phyloP scores from a whole-genome alignment of 2,113 vertebrate species.

The Meles meles region DNA sequence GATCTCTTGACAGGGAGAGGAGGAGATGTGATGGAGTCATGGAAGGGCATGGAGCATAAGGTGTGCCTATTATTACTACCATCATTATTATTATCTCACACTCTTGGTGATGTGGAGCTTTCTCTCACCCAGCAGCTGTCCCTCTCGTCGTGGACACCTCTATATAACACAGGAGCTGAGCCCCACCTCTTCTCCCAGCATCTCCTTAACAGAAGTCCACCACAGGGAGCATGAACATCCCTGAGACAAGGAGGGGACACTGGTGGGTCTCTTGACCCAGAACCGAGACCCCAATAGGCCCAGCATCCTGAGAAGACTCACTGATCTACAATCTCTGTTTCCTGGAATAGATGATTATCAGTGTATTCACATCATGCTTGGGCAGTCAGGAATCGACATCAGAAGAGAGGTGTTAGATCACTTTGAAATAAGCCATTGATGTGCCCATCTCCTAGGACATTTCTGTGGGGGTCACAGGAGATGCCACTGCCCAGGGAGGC shows the following conservation, averaged over 20 bases:
- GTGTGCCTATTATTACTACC: no score
- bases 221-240: background rate
- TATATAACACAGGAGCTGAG: no score
- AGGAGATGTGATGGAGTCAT: no score
- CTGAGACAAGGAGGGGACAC: background rate
- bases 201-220: background rate
- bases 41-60: no score
- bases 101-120: no score
- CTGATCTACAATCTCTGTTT: constrained; percentile 46
- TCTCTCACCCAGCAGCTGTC: no score
- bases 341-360: constrained; percentile 21
- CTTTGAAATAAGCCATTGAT: constrained; percentile 44
- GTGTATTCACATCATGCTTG: background rate
- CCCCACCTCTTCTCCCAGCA: no score
- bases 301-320: background rate
- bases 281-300: background rate
- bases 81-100: no score
- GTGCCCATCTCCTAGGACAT: background rate
- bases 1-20: no score
- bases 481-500: background rate
- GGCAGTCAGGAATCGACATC: background rate
- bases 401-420: background rate
- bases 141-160: no score
- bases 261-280: background rate
- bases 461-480: background rate